A percentile compares a stretch with the other conserved stretches of the same genome.
These are phyloP conservation scores for Azorinus chamasolen DNA, from an alignment of 2,888 invertebrate genomes.

Conservation along the genomic window DNA sequence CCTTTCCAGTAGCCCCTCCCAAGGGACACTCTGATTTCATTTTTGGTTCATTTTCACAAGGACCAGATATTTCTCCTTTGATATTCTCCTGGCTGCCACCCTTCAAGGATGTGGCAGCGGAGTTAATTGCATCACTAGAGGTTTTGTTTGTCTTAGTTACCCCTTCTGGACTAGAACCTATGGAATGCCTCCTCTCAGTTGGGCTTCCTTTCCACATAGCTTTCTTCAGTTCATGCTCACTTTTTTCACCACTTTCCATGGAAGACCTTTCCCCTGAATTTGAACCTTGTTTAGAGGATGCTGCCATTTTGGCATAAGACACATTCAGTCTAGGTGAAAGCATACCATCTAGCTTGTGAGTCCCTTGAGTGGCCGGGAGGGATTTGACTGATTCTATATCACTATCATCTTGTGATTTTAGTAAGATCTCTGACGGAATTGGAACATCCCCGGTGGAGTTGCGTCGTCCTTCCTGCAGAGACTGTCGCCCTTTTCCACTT, in stretches of 20 bases:
- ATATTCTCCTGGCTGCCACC: conserved; percentile 54
- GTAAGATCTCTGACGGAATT: conserved; percentile 52
- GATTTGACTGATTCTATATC: conserved; percentile 83
- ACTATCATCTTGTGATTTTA: conserved; percentile 79
- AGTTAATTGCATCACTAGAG: conserved; percentile 4
- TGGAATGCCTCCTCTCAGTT: conserved; percentile 80
- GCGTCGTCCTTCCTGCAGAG: conserved; percentile 71
- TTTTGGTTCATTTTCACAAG: no score
- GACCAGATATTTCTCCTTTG: conserved; percentile 10
- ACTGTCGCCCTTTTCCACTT: conserved; percentile 61
- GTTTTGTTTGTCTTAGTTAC: conserved; percentile 56
- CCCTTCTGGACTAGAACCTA: conserved; percentile 80
- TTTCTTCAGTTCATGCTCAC: conserved; percentile 64
- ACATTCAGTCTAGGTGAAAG: conserved; percentile 70
- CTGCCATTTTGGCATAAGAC: conserved; percentile 82
- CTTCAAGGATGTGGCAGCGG: conserved; percentile 31
- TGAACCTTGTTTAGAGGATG: conserved; percentile 55
- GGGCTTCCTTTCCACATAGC: conserved; percentile 81
- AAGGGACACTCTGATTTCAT: no score
- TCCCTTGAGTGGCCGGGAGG: conserved; percentile 74
- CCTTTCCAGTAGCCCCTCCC: neutral
- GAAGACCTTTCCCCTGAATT: conserved; percentile 30
- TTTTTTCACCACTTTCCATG: conserved; percentile 27
- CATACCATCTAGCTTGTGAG: conserved; percentile 40
- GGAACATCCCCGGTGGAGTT: conserved; percentile 80